Percentiles rank a stretch among this genome's conserved stretches.
Evolutionary conservation across 2,797 vertebrate genomes (phyloP).

Genomic region (Galagoides demidoff): DNA sequence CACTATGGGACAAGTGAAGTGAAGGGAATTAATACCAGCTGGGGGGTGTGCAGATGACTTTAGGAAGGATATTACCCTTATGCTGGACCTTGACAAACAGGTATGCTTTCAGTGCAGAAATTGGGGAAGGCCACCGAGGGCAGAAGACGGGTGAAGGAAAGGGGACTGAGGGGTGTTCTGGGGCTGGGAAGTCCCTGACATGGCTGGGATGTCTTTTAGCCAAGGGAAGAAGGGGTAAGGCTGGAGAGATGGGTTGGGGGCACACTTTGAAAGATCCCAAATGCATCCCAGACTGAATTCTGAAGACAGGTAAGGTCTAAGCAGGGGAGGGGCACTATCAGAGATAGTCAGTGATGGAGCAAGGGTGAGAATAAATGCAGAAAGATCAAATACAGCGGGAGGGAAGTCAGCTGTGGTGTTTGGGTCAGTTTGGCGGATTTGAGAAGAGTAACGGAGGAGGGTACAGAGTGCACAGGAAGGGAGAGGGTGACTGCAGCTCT

Average conservation of each 20-base stretch:
- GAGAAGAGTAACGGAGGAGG: neutral
- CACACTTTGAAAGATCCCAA: neutral
- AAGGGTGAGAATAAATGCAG: neutral
- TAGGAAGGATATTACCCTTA: neutral
- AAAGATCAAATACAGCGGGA: neutral
- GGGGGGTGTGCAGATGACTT: neutral
- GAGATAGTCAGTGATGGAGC: neutral
- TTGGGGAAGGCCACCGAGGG: neutral
- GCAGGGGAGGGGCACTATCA: neutral
- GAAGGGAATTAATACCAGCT: neutral
- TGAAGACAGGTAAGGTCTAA: neutral
- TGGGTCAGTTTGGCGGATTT: neutral
- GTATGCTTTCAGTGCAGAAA: neutral
- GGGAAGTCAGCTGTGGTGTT: neutral
- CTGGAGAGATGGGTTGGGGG: neutral
- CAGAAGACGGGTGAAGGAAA: neutral
- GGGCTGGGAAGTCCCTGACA: neutral
- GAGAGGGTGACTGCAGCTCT: neutral
- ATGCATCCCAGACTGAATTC: neutral
- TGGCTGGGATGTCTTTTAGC: neutral
- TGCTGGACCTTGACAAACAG: slow-evolving; percentile 11
- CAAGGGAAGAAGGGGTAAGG: neutral
- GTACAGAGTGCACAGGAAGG: neutral
- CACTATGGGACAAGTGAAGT: neutral
- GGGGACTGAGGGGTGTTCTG: neutral